Percentiles rank a stretch among this genome's conserved stretches.
Conservation (phyloP, 2,797 vertebrate species). For the Acanthurus tractus region DNA sequence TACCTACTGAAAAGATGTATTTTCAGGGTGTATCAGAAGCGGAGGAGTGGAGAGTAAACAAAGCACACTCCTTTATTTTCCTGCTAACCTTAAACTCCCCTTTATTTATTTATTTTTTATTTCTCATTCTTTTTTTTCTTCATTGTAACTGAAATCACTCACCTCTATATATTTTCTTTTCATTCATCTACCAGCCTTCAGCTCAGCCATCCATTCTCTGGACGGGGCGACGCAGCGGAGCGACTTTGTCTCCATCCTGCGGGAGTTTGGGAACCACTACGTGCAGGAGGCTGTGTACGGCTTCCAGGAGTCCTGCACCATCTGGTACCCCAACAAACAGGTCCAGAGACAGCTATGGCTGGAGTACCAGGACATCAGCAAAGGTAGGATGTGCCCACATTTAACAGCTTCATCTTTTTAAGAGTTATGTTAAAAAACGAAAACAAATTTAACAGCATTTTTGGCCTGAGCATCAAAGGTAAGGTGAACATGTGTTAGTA, state of each 20-base stretch:
- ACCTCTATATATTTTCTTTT: neutral
- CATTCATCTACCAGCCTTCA: slow-evolving; percentile 87
- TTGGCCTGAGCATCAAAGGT: neutral
- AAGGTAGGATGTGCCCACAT: slow-evolving; percentile 86
- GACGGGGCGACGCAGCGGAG: slow-evolving; percentile 93
- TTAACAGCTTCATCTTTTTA: neutral
- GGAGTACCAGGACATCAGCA: slow-evolving; percentile 99
- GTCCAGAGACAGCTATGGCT: slow-evolving; percentile 97
- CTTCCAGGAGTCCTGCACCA: slow-evolving; percentile 96
- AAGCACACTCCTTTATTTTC: neutral
- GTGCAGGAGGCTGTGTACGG: slow-evolving; percentile 97
- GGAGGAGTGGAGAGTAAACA: neutral
- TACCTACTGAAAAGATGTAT: neutral
- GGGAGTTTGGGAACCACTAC: slow-evolving; percentile 97
- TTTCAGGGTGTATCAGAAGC: neutral
- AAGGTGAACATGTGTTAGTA: neutral
- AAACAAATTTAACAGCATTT: neutral
- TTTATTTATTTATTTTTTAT: neutral
- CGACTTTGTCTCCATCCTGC: slow-evolving; percentile 94
- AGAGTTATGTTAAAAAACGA: no score
- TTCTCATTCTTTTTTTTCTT: neutral
- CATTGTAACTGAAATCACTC: neutral
- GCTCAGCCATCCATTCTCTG: slow-evolving; percentile 94
- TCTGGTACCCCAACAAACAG: slow-evolving; percentile 99
- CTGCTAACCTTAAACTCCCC: neutral